Evolutionary conservation across 2,797 vertebrate species (phyloP).

Genomic region (Cephalopachus bancanus): DNA sequence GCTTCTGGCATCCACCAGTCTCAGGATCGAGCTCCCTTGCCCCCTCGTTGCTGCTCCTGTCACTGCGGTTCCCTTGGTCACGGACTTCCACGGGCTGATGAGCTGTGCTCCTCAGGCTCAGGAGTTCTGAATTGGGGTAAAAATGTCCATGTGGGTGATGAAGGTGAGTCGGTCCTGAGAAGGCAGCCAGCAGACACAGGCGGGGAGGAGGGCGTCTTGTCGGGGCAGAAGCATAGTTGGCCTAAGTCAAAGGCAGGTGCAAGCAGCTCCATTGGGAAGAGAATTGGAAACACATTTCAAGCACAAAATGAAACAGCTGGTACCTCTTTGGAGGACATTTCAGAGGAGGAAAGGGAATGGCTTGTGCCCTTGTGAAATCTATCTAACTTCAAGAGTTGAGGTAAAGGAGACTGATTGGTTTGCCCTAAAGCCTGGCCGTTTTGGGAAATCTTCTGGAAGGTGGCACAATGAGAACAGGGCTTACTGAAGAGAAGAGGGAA

Average conservation of each 20-base stretch:
- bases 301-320: not conserved
- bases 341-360: not conserved
- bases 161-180: not conserved
- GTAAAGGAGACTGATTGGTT: not conserved
- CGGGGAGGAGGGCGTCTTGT: not conserved
- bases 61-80: not conserved
- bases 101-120: not conserved
- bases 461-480: not conserved
- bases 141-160: not conserved
- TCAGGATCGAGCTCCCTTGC: not conserved
- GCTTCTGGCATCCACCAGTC: not conserved
- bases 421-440: not conserved
- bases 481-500: conserved; percentile 16
- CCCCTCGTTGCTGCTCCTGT: not conserved
- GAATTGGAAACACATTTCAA: not conserved
- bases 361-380: not conserved
- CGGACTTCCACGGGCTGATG: too few species aligned
- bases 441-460: not conserved
- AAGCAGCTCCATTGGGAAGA: not conserved
- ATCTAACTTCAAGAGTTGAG: not conserved
- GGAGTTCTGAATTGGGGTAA: not conserved
- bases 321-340: not conserved
- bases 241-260: not conserved
- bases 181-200: not conserved
- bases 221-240: not conserved